phyloP scores from a whole-genome alignment of 2,888 invertebrate genomes.

The Acrobasis repandana region DNA sequence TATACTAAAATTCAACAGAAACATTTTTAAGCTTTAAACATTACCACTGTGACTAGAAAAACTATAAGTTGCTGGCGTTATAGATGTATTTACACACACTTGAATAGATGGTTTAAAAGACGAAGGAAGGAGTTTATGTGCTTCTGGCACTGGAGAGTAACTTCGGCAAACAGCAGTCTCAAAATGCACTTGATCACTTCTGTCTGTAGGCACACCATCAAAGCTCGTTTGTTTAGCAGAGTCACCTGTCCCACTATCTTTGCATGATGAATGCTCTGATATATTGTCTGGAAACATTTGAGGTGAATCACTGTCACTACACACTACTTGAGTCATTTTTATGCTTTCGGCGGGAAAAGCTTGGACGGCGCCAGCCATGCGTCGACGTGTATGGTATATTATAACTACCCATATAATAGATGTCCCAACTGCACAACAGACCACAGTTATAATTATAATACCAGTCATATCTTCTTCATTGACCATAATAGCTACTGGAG shows the following conservation, averaged over 20 bases:
- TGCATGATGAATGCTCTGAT: conserved; percentile 89
- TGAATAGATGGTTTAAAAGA: conserved; percentile 80
- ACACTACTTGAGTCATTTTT: conserved; percentile 78
- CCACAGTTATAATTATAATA: conserved; percentile 94
- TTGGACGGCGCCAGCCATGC: conserved; percentile 79
- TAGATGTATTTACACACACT: conserved; percentile 79
- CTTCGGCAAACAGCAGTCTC: conserved; percentile 69
- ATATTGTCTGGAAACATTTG: conserved; percentile 85
- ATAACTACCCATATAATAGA: conserved; percentile 96
- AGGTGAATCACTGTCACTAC: conserved; percentile 78
- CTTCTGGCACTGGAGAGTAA: conserved; percentile 78
- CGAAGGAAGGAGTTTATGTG: conserved; percentile 77
- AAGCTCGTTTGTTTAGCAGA: conserved; percentile 89
- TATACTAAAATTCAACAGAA: conserved; percentile 42
- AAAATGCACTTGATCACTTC: conserved; percentile 75
- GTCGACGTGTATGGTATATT: conserved; percentile 92
- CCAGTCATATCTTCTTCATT: conserved; percentile 91
- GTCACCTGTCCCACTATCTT: conserved; percentile 92
- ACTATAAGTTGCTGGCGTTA: conserved; percentile 80
- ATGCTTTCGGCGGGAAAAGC: conserved; percentile 73
- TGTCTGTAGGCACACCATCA: conserved; percentile 79
- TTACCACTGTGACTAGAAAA: conserved; percentile 82
- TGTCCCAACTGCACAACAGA: conserved; percentile 95
- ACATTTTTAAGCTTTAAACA: conserved; percentile 61
- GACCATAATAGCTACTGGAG: conserved; percentile 80